Conservation (phyloP, 1,140 invertebrate species). For the Dreissena polymorpha region DNA sequence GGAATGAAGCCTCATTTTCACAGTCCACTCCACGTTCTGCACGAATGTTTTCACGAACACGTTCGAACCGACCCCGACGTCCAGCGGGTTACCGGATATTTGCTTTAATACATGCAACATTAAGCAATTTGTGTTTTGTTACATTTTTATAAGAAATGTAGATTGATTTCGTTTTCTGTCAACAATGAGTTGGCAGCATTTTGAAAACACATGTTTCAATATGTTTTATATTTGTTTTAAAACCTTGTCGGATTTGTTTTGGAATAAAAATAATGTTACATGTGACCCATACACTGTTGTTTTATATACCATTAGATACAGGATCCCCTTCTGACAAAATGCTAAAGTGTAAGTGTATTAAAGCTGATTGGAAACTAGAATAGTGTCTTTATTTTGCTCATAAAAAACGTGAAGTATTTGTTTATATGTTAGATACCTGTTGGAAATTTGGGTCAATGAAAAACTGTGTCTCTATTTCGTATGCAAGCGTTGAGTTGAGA, state of each 20-base stretch:
- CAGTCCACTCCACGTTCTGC: not conserved
- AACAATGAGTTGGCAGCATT: not conserved
- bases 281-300: too few relatives aligned
- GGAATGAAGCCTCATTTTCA: slow-evolving; percentile 48
- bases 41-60: slow-evolving; percentile 25
- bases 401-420: too few relatives aligned
- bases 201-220: not conserved
- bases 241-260: not conserved
- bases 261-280: too few relatives aligned
- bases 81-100: slow-evolving; percentile 17
- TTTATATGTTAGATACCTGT: not conserved
- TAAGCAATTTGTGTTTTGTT: not conserved
- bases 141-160: not conserved
- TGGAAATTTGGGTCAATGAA: slow-evolving; percentile 12
- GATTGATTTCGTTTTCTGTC: not conserved
- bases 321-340: too few relatives aligned
- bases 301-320: too few relatives aligned
- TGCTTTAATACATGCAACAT: slow-evolving; percentile 11
- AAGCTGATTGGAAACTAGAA: too few relatives aligned
- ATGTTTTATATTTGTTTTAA: not conserved
- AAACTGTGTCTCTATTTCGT: slow-evolving; percentile 1
- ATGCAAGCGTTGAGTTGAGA: not conserved
- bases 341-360: too few relatives aligned
- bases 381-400: too few relatives aligned
- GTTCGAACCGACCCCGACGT: not conserved